Evolutionary conservation across 2,888 invertebrate genomes (phyloP).

Genomic region (Drosophila heteroneura): DNA sequence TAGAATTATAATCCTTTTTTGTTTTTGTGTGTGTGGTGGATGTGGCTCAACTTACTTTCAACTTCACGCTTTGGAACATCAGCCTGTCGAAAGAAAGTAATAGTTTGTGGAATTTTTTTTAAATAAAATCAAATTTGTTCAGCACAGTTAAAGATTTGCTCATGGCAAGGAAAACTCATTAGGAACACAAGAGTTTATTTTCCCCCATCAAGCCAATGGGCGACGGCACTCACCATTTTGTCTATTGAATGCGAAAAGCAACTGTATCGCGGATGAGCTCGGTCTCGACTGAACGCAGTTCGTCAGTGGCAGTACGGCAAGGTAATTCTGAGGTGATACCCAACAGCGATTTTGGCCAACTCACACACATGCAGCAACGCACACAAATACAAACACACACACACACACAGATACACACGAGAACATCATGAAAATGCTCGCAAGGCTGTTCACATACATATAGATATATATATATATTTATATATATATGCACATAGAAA

Average conservation of each 20-base stretch:
- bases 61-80: constrained; percentile 94
- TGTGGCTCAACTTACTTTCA: constrained; percentile 91
- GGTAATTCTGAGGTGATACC: constrained; percentile 84
- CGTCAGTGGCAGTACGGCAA: constrained; percentile 84
- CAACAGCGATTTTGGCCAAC: constrained; percentile 51
- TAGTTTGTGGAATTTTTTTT: constrained; percentile 17
- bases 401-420: constrained; percentile 15
- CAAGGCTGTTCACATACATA: constrained; percentile 50
- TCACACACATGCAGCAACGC: constrained; percentile 34
- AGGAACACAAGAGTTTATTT: constrained; percentile 29
- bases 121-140: constrained; percentile 6
- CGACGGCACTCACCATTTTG: constrained; percentile 88
- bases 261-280: constrained; percentile 86
- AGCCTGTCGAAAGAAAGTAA: constrained; percentile 87
- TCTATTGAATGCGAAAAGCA: constrained; percentile 87
- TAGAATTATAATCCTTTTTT: constrained; percentile 72
- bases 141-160: constrained; percentile 3
- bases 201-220: constrained; percentile 20
- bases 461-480: constrained; percentile 8
- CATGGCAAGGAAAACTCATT: neutral
- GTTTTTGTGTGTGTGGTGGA: neutral
- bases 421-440: constrained; percentile 39
- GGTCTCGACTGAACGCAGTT: constrained; percentile 86
- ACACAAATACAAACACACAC: constrained; percentile 29
- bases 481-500: constrained; percentile 25